A percentile compares a stretch with the other conserved stretches of the same genome.
Conservation (phyloP, 2,797 vertebrate species). For the Notolabrus celidotus region DNA sequence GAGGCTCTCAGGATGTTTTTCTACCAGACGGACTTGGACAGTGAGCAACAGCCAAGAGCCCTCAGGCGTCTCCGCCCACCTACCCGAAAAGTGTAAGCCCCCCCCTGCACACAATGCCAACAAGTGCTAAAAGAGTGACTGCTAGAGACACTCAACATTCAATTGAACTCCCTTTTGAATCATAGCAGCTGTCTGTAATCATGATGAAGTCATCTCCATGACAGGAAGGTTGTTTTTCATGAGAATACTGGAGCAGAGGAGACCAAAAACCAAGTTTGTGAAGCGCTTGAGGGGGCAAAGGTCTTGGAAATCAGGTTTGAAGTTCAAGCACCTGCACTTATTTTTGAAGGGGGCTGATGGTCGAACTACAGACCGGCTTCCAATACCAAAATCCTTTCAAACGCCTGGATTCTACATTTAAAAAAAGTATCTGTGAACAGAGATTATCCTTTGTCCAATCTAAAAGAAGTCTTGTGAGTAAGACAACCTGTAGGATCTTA, state of each 20-base stretch:
- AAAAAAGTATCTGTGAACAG: not conserved
- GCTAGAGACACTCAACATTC: not conserved
- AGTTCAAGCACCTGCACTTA: not conserved
- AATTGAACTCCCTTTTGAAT: not conserved
- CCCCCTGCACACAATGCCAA: not conserved
- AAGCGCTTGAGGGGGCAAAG: not conserved
- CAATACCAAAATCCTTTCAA: too few relatives aligned
- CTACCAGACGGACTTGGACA: conserved; percentile 90
- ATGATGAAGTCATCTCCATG: not conserved
- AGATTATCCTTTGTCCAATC: not conserved
- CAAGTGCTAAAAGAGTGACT: not conserved
- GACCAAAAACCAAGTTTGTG: not conserved
- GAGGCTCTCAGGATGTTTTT: conserved; percentile 93
- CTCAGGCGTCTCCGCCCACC: conserved; percentile 93
- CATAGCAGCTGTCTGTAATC: not conserved
- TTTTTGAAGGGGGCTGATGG: too few relatives aligned
- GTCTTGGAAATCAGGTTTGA: conserved; percentile 13
- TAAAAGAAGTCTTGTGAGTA: conserved; percentile 6
- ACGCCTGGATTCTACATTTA: too few relatives aligned
- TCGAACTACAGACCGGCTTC: too few relatives aligned
- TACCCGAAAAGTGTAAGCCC: conserved; percentile 92
- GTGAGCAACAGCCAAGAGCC: conserved; percentile 87
- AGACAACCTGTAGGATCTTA: not conserved
- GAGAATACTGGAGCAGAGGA: conserved; percentile 3
- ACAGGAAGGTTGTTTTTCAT: not conserved